Evolutionary conservation across 2,888 invertebrate genomes (phyloP).

Genomic region (Hipparchia sbordonii): DNA sequence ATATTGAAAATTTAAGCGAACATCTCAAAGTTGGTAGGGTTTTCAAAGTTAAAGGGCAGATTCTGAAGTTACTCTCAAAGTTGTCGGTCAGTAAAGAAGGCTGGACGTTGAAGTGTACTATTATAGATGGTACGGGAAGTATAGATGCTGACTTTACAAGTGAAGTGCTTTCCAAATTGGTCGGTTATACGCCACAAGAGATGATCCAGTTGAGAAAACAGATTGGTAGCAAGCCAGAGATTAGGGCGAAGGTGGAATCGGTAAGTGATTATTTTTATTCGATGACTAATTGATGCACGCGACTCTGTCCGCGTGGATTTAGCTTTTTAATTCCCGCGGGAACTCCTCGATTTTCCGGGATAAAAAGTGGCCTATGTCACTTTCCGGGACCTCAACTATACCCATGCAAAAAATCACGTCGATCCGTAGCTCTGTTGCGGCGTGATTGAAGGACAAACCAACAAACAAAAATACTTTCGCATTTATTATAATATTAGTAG

Average conservation of each 20-base stretch:
- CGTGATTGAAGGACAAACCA: too few relatives aligned
- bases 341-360: too few relatives aligned
- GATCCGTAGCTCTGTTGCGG: too few relatives aligned
- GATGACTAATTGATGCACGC: too few relatives aligned
- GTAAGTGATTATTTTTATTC: constrained; percentile 50
- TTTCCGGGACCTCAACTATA: too few relatives aligned
- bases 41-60: constrained; percentile 82
- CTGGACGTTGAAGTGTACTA: constrained; percentile 82
- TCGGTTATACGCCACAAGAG: constrained; percentile 74
- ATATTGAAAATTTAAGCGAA: constrained; percentile 62
- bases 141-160: constrained; percentile 82
- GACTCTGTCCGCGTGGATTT: too few relatives aligned
- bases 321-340: too few relatives aligned
- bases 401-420: too few relatives aligned
- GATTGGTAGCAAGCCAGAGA: constrained; percentile 60
- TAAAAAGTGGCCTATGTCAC: too few relatives aligned
- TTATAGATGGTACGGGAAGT: constrained; percentile 82
- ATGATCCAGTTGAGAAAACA: constrained; percentile 70
- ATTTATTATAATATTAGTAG: too few relatives aligned
- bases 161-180: constrained; percentile 78
- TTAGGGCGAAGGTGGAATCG: constrained; percentile 61
- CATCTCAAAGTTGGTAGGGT: constrained; percentile 63
- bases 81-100: constrained; percentile 76
- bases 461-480: too few relatives aligned
- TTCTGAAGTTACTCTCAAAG: constrained; percentile 80